Percentiles rank a stretch among this genome's conserved stretches.
phyloP scores from a whole-genome alignment of 2,888 invertebrate species.

The Molorchus minor region DNA sequence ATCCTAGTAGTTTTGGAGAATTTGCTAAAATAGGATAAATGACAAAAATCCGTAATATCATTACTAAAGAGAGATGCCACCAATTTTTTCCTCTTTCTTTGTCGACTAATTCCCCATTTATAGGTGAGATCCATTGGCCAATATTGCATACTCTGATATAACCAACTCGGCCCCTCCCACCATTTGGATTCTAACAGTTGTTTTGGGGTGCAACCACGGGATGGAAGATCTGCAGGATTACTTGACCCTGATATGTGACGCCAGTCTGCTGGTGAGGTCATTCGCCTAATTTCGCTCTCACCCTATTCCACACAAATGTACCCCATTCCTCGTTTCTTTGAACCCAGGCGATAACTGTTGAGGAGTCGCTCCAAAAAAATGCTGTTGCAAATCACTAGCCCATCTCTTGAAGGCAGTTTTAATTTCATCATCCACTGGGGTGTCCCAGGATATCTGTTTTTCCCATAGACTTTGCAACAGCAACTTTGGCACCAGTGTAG shows the following conservation, averaged over 20 bases:
- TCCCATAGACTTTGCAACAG: slow-evolving; percentile 28
- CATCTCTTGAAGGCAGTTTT: too few species aligned
- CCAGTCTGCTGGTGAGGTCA: slow-evolving; percentile 4
- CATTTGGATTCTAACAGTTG: slow-evolving; percentile 9
- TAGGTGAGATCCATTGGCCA: slow-evolving; percentile 4
- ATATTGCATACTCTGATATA: slow-evolving; percentile 3
- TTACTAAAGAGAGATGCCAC: slow-evolving; percentile 1
- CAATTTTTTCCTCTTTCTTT: slow-evolving; percentile 3
- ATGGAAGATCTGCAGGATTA: slow-evolving; percentile 16
- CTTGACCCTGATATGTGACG: slow-evolving; percentile 5
- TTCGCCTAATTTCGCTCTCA: slow-evolving; percentile 7
- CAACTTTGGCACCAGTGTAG: slow-evolving; percentile 28
- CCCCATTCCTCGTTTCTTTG: slow-evolving; percentile 6
- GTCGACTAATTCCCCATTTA: background rate
- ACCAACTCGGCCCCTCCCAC: slow-evolving; percentile 18
- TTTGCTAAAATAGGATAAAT: background rate
- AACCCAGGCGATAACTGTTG: slow-evolving; percentile 14
- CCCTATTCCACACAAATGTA: slow-evolving; percentile 15
- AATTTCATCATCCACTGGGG: slow-evolving; percentile 1
- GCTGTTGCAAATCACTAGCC: too few species aligned
- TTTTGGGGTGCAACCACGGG: slow-evolving; percentile 10
- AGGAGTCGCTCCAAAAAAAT: slow-evolving; percentile 14
- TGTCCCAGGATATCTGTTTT: slow-evolving; percentile 25
- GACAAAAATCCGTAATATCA: background rate
- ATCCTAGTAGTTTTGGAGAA: background rate